Evolutionary conservation across 2,888 invertebrate genomes (phyloP), one percentile per base, ranked within the genome.

Genomic region (Pecten maximus): DNA sequence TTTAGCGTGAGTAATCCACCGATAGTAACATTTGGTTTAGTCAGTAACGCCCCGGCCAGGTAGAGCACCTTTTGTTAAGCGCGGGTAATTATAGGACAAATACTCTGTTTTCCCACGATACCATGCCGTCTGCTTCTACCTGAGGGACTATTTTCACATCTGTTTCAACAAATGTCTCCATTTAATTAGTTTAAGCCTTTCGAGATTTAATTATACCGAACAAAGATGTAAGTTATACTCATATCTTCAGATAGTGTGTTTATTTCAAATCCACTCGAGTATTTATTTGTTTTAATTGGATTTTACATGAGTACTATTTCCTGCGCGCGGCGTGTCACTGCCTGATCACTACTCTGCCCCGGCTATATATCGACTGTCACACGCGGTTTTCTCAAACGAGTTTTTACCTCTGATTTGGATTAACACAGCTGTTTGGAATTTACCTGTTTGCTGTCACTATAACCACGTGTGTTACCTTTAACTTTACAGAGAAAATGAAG

Each of bases 21-120:
- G 28, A 74, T 74, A 74, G 74, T 74, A 74, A 74, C 74, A 74
- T 74, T 74, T 74, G 74, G 74, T 74, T 74, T 35, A 74, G 74
- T 74, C 74, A 74, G 74, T 74, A 74, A 74, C 74, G 74, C 74
- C 74, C 74, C 74, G 23, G 35, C 12, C 74, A 74, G 74, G 74
- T 74, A 74, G 35, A 74, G 35, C 74, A 74, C 74, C 74, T 74
- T 74, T 74, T 74, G 74, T 74, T 28, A 74, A 74, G 74, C 74
- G 74, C 74, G 74, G 74, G 74, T 74, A 74, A 74, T 74, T 74
- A 74, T 28, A 74, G 35, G 74, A 74, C 74, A 74, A 74, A 74
- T 74, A 74, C 74, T 74, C 74, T 15, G 74, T 89, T 89, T 89
- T 89, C 89, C 89, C 89, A 89, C 89, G 89, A 86, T 89, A 74